Base-by-base conservation (phyloP, 1,140 invertebrate species). In the Cataglyphis hispanica region DNA sequence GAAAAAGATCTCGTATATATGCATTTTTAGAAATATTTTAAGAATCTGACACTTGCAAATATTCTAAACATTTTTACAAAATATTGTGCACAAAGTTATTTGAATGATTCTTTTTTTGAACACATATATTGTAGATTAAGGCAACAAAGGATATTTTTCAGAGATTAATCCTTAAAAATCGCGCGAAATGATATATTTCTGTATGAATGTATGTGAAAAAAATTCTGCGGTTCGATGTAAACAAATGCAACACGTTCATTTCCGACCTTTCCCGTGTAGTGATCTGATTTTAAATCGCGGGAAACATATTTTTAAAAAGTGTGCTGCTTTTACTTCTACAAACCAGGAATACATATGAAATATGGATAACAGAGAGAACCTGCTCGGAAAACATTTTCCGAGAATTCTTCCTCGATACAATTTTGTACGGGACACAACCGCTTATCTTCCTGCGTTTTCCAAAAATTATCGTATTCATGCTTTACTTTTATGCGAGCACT, bases 401-500 rank as follows among this genome's bases (percentile, higher is more conserved):
- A 25, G 19, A 77, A 85, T 84, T 74, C 22, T 84, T 61, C 56
- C 40, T 34, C 86, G 72, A 87, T 77, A 88, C 58, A 43, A 56
- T 72, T 58, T 58, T 40, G 34, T 19, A 25, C 34, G 25, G 46
- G 31, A 27, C n/a, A 16, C 70, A 40, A 31, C 16, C 70, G 61
- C 63, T 77, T 72, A 34, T 72, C 64, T 85, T 72, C 7, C 37
- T 77, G 58, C 34, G 46, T 69, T 60, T 64, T 16, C 27, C 27
- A 27, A 58, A 78, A 85, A 87, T 88, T 66, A 87, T 88, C 80
- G 50, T 50, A 27, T 56, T 61, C 67, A 58, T 69, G 61, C 61
- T 88, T 89, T 86, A 69, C 31, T 53, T 63, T 69, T 85, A 85
- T 56, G 61, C 7, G 7, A 53, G 70, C 40, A 34, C 19, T 58